Evolutionary conservation across 2,797 vertebrate species (phyloP).

Genomic region (Acanthurus leucopareius): DNA sequence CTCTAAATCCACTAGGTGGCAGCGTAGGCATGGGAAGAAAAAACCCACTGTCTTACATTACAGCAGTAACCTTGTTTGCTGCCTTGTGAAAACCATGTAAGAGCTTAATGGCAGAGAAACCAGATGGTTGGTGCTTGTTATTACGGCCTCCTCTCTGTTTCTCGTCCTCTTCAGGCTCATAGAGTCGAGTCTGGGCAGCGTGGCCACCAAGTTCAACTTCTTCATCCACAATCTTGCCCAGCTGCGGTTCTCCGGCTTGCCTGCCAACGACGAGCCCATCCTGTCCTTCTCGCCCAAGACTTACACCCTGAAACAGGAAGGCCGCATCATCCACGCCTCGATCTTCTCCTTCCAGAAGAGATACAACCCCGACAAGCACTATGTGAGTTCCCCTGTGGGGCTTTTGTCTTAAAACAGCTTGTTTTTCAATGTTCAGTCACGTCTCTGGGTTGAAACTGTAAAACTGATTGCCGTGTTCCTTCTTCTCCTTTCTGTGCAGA

Average conservation of each 20-base stretch:
- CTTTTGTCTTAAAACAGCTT: background rate
- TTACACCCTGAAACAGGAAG: constrained; percentile 95
- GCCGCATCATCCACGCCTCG: constrained; percentile 91
- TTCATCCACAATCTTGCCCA: constrained; percentile 99
- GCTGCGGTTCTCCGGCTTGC: constrained; percentile 95
- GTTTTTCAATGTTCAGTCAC: rapidly evolving
- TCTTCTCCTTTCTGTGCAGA: constrained; percentile 82
- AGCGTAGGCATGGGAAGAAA: background rate
- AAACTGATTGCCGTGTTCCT: background rate
- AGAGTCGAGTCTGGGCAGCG: constrained; percentile 96
- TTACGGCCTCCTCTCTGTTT: too few relatives aligned
- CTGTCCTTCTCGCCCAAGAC: constrained; percentile 96
- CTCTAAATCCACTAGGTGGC: constrained; percentile 57
- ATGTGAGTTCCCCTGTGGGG: constrained; percentile 83
- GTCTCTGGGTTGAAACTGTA: background rate
- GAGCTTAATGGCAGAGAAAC: too few relatives aligned
- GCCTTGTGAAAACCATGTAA: too few relatives aligned
- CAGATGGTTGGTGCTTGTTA: too few relatives aligned
- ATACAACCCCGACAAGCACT: constrained; percentile 99
- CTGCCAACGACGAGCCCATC: constrained; percentile 95
- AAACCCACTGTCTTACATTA: background rate
- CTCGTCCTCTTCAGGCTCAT: constrained; percentile 87
- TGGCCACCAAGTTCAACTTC: constrained; percentile 99
- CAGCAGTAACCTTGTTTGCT: background rate
- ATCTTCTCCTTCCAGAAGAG: constrained; percentile 98